Percentiles rank a stretch among this genome's conserved stretches.
phyloP scores from a whole-genome alignment of 1,140 invertebrate genomes.

The Saxidomus purpurata region DNA sequence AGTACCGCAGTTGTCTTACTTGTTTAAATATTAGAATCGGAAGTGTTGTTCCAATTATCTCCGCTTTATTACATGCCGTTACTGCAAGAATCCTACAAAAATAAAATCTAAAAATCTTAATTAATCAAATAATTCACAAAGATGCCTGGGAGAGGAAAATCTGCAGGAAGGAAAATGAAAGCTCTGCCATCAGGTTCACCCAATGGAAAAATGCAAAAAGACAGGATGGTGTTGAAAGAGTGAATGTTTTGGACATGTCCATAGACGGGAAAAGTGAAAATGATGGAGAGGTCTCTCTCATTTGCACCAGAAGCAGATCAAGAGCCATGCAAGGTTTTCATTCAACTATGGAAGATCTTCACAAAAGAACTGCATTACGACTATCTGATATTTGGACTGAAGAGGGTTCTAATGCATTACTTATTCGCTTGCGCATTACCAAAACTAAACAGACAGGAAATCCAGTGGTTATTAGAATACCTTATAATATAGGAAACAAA shows the following conservation, averaged over 20 bases:
- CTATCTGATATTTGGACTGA: neutral
- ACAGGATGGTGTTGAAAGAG: neutral
- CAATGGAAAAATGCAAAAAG: neutral
- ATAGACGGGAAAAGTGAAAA: neutral
- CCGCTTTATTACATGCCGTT: neutral
- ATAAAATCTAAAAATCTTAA: neutral
- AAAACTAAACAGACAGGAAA: neutral
- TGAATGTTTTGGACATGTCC: neutral
- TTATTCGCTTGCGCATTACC: conserved; percentile 2
- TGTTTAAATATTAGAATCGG: neutral
- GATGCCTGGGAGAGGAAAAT: neutral
- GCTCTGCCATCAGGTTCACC: neutral
- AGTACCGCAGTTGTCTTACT: neutral
- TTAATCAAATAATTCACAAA: neutral
- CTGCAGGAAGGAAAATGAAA: neutral
- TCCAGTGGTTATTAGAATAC: neutral
- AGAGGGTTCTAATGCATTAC: neutral
- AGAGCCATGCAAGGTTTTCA: neutral
- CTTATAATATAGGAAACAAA: neutral
- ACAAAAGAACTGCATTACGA: neutral
- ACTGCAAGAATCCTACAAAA: neutral
- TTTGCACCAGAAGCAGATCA: neutral
- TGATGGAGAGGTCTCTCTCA: conserved; percentile 29
- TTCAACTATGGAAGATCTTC: neutral
- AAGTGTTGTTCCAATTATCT: neutral